Evolutionary conservation across 2,888 invertebrate genomes (phyloP).

Genomic region (Zaprionus lineosus): DNA sequence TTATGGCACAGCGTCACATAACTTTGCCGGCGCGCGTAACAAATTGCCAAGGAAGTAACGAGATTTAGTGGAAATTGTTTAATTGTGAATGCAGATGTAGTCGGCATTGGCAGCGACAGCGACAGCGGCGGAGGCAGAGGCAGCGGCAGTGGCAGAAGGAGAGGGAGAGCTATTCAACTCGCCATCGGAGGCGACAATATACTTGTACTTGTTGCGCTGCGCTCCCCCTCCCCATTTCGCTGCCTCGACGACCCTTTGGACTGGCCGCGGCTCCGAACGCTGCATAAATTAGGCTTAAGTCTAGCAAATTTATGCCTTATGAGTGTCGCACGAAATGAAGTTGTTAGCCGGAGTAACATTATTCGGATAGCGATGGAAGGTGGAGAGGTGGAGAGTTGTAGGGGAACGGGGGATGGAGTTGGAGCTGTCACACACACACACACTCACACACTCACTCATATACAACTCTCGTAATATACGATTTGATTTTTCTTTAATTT

Average conservation of each 20-base stretch:
- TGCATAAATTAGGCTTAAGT: conserved; percentile 81
- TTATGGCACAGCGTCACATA: conserved; percentile 82
- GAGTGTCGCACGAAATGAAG: conserved; percentile 81
- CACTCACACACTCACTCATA: no score
- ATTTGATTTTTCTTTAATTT: conserved; percentile 77
- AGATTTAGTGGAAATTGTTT: conserved; percentile 82
- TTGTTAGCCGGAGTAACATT: conserved; percentile 82
- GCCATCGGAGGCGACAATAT: conserved; percentile 57
- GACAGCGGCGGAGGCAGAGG: neutral
- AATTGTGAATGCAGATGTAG: conserved; percentile 80
- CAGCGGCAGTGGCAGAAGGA: neutral
- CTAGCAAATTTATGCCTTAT: conserved; percentile 81
- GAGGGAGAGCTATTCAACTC: neutral
- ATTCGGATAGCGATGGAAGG: conserved; percentile 62
- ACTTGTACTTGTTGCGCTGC: conserved; percentile 69
- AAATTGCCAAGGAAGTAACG: conserved; percentile 82
- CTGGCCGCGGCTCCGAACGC: conserved; percentile 45
- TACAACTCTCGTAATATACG: conserved; percentile 58
- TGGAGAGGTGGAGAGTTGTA: neutral
- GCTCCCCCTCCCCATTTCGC: neutral
- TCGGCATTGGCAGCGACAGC: conserved; percentile 33
- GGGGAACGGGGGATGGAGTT: neutral
- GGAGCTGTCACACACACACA: no score
- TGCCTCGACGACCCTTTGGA: conserved; percentile 62
- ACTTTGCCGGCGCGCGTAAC: conserved; percentile 81